Evolutionary conservation across 2,888 invertebrate species (phyloP).

Genomic region (Lepeophtheirus nordmannii): DNA sequence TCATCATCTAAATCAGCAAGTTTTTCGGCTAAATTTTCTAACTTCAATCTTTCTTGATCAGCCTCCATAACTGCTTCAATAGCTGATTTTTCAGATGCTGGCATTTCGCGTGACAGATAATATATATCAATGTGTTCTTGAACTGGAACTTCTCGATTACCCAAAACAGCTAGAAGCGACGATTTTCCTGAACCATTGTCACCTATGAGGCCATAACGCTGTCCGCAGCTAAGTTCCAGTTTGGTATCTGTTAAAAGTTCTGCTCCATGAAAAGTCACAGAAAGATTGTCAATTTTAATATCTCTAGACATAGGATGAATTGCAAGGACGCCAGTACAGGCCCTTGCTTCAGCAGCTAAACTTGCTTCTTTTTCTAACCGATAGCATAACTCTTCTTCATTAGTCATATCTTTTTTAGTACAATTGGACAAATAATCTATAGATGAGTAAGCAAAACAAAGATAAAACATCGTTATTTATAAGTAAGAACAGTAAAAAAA

Average conservation of each 20-base stretch:
- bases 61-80: constrained; percentile 95
- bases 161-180: constrained; percentile 74
- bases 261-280: constrained; percentile 92
- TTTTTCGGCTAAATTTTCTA: constrained; percentile 82
- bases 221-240: constrained; percentile 89
- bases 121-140: constrained; percentile 95
- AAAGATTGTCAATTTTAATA: constrained; percentile 85
- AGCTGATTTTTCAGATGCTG: constrained; percentile 92
- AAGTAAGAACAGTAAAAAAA: too few species aligned
- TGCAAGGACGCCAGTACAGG: constrained; percentile 84
- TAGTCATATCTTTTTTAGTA: not conserved
- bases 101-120: constrained; percentile 89
- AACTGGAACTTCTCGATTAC: constrained; percentile 81
- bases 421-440: constrained; percentile 8
- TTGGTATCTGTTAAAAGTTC: constrained; percentile 89
- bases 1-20: constrained; percentile 61
- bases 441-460: constrained; percentile 16
- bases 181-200: constrained; percentile 96
- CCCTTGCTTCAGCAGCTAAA: constrained; percentile 78
- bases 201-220: constrained; percentile 89
- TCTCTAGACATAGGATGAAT: constrained; percentile 92
- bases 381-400: constrained; percentile 61
- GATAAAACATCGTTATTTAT: not conserved
- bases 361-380: constrained; percentile 78
- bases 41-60: constrained; percentile 72